Evolutionary conservation across 2,888 invertebrate genomes (phyloP).

Genomic region (Apotomis betuletana): DNA sequence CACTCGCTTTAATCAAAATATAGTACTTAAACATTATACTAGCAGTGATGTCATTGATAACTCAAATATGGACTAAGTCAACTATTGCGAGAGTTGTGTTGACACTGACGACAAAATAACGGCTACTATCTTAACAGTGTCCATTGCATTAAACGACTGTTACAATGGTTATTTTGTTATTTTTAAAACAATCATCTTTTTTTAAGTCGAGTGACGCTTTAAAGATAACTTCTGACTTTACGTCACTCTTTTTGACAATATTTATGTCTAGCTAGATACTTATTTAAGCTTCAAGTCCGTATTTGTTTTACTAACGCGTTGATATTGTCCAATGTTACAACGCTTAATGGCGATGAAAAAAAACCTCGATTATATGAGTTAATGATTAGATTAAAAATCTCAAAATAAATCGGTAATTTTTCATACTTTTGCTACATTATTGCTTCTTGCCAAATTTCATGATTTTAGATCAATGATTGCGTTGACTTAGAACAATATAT

Average conservation of each 20-base stretch:
- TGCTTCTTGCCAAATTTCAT: no score
- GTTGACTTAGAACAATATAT: no score
- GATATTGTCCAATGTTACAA: no score
- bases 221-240: neutral
- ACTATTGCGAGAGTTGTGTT: neutral
- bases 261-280: conserved; percentile 19
- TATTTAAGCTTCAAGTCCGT: conserved; percentile 16
- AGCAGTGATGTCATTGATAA: neutral
- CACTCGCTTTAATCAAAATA: no score
- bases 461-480: no score
- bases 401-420: no score
- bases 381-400: no score
- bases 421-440: no score
- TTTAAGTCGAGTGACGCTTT: neutral
- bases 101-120: neutral
- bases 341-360: no score
- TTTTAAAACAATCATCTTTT: neutral
- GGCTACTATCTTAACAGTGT: neutral
- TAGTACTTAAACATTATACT: no score
- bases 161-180: neutral
- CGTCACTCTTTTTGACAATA: conserved; percentile 24
- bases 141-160: neutral
- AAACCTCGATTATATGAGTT: no score
- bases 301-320: conserved; percentile 10
- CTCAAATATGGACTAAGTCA: neutral